A percentile compares a stretch with the other conserved stretches of the same genome.
phyloP scores from a whole-genome alignment of 2,888 invertebrate species.

The Oligia strigilis region DNA sequence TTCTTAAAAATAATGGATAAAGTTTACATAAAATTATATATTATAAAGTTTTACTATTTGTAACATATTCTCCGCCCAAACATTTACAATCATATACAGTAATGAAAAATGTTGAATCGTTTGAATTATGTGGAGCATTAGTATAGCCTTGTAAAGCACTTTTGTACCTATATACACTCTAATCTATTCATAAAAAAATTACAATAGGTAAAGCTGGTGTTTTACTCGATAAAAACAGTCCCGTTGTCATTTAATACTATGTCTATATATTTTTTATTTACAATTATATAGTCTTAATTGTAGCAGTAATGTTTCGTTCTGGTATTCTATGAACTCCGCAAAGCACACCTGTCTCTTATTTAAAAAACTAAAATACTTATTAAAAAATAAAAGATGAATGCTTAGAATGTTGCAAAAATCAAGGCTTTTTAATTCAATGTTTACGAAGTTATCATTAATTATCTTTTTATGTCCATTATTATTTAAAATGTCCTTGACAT shows the following conservation, averaged over 20 bases:
- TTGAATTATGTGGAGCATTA: not conserved
- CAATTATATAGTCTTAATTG: constrained; percentile 4
- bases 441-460: not conserved
- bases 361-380: not conserved
- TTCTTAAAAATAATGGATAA: constrained; percentile 4
- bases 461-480: not conserved
- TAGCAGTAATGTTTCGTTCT: not conserved
- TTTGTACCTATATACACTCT: constrained; percentile 6
- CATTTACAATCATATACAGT: constrained; percentile 2
- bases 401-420: not conserved
- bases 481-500: not conserved
- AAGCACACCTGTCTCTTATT: not conserved
- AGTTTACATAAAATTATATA: not conserved
- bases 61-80: constrained; percentile 10
- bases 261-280: constrained; percentile 12
- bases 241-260: constrained; percentile 21
- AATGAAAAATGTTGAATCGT: not conserved
- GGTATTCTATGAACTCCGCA: not conserved
- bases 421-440: not conserved
- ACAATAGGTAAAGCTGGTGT: constrained; percentile 3
- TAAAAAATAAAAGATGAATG: not conserved
- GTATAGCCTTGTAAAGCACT: not conserved
- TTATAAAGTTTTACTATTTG: constrained; percentile 11
- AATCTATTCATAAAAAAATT: constrained; percentile 10
- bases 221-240: constrained; percentile 10